Evolutionary conservation across 2,113 vertebrate species (phyloP), one percentile per base, ranked within the genome.

Genomic region (Dromaius novaehollandiae): DNA sequence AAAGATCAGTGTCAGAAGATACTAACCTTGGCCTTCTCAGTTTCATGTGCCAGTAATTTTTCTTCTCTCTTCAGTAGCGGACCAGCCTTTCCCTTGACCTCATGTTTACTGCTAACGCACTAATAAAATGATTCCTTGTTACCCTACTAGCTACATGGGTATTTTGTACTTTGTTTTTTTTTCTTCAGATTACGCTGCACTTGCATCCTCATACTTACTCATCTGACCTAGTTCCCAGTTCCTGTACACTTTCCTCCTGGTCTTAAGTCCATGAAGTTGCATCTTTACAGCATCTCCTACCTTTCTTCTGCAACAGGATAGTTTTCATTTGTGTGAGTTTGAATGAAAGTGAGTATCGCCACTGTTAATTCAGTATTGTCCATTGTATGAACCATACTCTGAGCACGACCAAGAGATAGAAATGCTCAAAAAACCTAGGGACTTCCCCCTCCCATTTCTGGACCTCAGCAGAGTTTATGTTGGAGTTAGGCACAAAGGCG

Each of bases 381-480:
- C 58, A 2, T 73, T 38, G 9, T 51, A 11, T 63, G 25, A 40
- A 17, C 51, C 1, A 0, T 64, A 36, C 56, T 68, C 28, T 30
- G 80, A 64, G 15, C 11, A 25, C 5, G 58, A 6, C 3, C 5
- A 44, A 3, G 7, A 73, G 42, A 58, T 3, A 77, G 2, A 14
- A 85, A 38, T 42, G 9, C 21, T 73, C 28, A 88, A 48, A 84
- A 84, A 58, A 80, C 11, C 46, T 42, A 77, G 79, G 34, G 30
- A 58, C 18, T 76, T 17, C 9, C 44, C 7, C 24, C 34, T 13
- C 9, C 50, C 5, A 1, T 40, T 42, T 11, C 17, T 12, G 12
- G 20, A 42, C 4, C 1, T 81, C 51, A 53, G 36, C 7, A 77
- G 28, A 2, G 5, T 11, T 63, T 13, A 0, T 24, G 6, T 26